Evolutionary conservation across 2,797 vertebrate genomes (phyloP).

Genomic region (Oreortyx pictus): DNA sequence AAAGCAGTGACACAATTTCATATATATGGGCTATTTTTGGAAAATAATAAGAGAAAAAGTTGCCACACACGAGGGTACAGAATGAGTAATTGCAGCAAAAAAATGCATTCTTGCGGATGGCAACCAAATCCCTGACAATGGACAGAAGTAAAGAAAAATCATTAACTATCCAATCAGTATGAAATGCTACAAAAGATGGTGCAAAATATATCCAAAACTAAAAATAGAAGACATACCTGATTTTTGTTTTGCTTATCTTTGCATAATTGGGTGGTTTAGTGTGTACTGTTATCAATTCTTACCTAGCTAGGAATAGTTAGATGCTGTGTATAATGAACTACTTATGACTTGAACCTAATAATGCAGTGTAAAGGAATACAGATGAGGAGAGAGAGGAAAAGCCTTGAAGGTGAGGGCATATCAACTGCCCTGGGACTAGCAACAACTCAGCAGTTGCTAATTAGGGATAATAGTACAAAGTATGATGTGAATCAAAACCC

Average conservation of each 20-base stretch:
- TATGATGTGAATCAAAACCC: background rate
- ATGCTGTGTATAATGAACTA: background rate
- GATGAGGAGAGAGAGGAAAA: background rate
- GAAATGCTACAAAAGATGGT: background rate
- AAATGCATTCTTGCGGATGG: background rate
- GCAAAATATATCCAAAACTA: too few relatives aligned
- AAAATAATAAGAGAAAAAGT: background rate
- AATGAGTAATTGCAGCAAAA: background rate
- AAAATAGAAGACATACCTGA: background rate
- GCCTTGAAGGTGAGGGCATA: background rate
- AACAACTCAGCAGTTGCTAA: background rate
- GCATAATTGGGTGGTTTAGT: background rate
- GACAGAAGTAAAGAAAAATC: background rate
- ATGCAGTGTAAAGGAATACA: background rate
- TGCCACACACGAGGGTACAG: background rate
- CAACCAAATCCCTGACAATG: background rate
- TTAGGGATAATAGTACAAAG: background rate
- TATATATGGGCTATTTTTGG: accelerated
- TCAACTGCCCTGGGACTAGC: background rate
- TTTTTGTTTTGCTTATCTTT: background rate
- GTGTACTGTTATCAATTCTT: background rate
- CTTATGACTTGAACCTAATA: background rate
- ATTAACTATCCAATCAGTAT: background rate
- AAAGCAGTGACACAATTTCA: background rate
- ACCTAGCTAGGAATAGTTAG: background rate